Percentiles rank a stretch among this genome's conserved stretches.
Evolutionary conservation across 1,140 invertebrate genomes (phyloP).

Genomic region (Cardiocondyla obscurior): DNA sequence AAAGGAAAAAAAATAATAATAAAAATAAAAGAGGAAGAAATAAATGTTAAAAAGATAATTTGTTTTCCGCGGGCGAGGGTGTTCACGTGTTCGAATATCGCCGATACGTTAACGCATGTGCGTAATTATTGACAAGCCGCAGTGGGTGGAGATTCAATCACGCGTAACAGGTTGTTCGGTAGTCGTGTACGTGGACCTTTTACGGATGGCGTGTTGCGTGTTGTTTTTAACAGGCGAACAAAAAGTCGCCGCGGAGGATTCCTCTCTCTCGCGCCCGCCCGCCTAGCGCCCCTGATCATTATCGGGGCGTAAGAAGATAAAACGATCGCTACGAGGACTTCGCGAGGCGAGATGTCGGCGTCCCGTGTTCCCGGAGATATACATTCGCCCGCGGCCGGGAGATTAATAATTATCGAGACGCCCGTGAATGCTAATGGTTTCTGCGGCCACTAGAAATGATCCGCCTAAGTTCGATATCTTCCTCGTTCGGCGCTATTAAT

Average conservation of each 20-base stretch:
- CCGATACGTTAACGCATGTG: slow-evolving; percentile 14
- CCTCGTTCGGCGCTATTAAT: slow-evolving; percentile 6
- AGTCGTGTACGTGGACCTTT: slow-evolving; percentile 25
- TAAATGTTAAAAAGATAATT: background rate
- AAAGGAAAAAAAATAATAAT: background rate
- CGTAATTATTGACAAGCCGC: background rate
- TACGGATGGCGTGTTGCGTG: slow-evolving; percentile 49
- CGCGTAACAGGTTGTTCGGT: slow-evolving; percentile 48
- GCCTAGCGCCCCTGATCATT: slow-evolving; percentile 46
- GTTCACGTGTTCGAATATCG: too few species aligned
- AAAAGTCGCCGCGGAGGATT: slow-evolving; percentile 26
- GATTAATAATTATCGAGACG: slow-evolving; percentile 55
- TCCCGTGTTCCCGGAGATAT: slow-evolving; percentile 46
- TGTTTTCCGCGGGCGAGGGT: background rate
- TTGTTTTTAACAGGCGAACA: slow-evolving; percentile 38
- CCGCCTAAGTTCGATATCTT: background rate
- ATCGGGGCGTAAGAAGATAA: slow-evolving; percentile 56
- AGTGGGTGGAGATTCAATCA: slow-evolving; percentile 19
- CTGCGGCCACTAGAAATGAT: slow-evolving; percentile 36
- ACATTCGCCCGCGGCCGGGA: slow-evolving; percentile 39
- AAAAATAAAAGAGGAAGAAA: background rate
- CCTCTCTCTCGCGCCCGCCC: slow-evolving; percentile 26
- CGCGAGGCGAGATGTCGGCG: slow-evolving; percentile 25
- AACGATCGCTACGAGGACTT: slow-evolving; percentile 45
- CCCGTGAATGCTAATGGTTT: slow-evolving; percentile 51